These are phyloP conservation scores for Drosophila burlai DNA, from an alignment of 1,140 invertebrate species.

Conservation along the genomic window DNA sequence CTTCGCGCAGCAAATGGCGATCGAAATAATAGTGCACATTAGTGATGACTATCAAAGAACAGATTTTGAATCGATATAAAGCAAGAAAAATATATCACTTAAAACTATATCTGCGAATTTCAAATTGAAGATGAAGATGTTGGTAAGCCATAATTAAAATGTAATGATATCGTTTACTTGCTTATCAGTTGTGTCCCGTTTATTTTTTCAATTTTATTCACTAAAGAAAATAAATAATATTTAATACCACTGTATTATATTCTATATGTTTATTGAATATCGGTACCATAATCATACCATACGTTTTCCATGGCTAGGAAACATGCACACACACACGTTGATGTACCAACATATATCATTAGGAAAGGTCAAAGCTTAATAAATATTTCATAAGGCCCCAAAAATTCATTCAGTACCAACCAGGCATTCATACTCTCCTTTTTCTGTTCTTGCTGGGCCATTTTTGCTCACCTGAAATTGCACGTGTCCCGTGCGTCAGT, in stretches of 20 bases:
- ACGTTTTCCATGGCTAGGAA: background rate
- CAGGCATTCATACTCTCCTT: background rate
- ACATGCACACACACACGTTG: background rate
- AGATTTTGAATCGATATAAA: background rate
- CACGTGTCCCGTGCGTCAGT: conserved; percentile 17
- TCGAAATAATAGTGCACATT: conserved; percentile 5
- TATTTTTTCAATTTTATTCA: background rate
- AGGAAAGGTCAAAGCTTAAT: conserved; percentile 35
- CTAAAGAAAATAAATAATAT: background rate
- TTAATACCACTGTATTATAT: background rate
- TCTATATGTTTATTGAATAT: background rate
- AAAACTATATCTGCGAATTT: too few relatives aligned
- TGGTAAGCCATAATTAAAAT: background rate
- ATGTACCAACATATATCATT: conserved; percentile 1
- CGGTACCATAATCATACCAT: too few relatives aligned
- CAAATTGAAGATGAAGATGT: background rate
- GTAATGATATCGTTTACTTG: background rate
- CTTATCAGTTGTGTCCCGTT: background rate
- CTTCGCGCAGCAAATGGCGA: conserved; percentile 5
- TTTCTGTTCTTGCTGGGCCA: background rate
- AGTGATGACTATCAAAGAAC: background rate
- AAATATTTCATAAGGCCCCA: conserved; percentile 30
- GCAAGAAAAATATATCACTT: background rate
- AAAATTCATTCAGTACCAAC: conserved; percentile 7
- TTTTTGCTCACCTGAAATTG: conserved; percentile 4